phyloP scores from a whole-genome alignment of 1,140 invertebrate genomes.

The Bombus waltoni region DNA sequence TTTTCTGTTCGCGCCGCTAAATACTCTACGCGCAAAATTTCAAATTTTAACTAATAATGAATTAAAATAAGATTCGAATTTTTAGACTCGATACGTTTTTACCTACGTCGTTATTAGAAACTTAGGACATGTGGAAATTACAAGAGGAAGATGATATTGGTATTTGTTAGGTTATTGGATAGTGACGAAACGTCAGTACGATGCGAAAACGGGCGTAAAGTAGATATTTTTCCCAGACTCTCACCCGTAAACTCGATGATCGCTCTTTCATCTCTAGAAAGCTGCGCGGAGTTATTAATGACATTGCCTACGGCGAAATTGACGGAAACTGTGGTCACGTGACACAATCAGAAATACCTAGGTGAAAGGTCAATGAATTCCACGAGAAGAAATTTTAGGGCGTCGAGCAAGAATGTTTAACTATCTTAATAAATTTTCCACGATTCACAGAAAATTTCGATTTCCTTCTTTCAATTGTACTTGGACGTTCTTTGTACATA shows the following conservation, averaged over 20 bases:
- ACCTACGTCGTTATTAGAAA: neutral
- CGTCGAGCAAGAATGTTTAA: neutral
- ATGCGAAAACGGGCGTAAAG: neutral
- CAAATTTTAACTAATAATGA: no score
- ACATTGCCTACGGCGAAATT: conserved; percentile 1
- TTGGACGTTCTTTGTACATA: no score
- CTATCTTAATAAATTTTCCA: no score
- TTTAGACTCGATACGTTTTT: neutral
- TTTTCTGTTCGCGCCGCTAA: no score
- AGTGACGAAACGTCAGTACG: neutral
- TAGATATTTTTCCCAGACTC: conserved; percentile 13
- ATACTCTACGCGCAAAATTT: no score
- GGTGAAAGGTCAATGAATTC: neutral
- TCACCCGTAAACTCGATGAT: neutral
- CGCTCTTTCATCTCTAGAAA: conserved; percentile 12
- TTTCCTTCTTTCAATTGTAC: neutral
- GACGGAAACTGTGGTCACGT: neutral
- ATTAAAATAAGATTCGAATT: no score
- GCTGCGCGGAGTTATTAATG: conserved; percentile 10
- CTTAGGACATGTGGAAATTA: no score
- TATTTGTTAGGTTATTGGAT: no score
- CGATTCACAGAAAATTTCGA: neutral
- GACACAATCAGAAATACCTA: conserved; percentile 8
- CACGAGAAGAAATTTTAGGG: neutral
- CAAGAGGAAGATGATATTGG: neutral